Evolutionary conservation across 37 sponge, comb jelly and placozoan species (phyloP).

Genomic region (Eunapius fragilis): DNA sequence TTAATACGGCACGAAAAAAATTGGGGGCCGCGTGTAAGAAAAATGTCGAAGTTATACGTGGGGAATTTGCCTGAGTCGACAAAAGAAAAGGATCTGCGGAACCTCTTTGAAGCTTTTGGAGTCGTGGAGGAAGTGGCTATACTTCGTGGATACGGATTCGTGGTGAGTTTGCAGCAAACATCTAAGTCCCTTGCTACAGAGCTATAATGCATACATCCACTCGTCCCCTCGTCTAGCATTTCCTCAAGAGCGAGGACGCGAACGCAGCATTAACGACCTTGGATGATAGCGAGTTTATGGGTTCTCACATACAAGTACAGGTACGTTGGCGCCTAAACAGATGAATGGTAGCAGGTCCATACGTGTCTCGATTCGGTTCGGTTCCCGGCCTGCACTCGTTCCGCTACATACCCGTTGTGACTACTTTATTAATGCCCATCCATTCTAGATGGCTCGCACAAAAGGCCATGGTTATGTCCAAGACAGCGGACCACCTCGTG

Average conservation of each 20-base stretch:
- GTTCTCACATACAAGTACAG: slow-evolving; percentile 48
- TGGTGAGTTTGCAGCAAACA: slow-evolving; percentile 39
- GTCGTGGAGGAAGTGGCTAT: slow-evolving; percentile 61
- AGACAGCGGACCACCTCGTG: slow-evolving; percentile 53
- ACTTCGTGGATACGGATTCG: slow-evolving; percentile 69
- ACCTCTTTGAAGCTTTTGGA: slow-evolving; percentile 71
- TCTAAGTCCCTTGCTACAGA: not conserved
- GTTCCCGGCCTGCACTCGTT: not conserved
- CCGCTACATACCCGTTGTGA: not conserved
- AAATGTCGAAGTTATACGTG: slow-evolving; percentile 64
- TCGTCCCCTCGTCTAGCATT: slow-evolving; percentile 38
- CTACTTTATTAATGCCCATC: not conserved
- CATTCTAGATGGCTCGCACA: slow-evolving; percentile 49
- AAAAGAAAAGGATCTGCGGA: slow-evolving; percentile 57
- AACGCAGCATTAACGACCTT: slow-evolving; percentile 40
- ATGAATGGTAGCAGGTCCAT: not conserved
- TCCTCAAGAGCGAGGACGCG: slow-evolving; percentile 44
- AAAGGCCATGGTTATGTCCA: slow-evolving; percentile 66
- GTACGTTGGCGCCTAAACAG: slow-evolving; percentile 11
- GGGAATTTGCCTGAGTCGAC: slow-evolving; percentile 64
- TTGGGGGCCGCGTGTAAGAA: not conserved
- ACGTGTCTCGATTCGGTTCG: not conserved
- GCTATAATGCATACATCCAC: not conserved
- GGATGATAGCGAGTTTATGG: slow-evolving; percentile 40
- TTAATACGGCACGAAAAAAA: not conserved